Base-by-base conservation (phyloP, 2,888 invertebrate species). In the Diachrysia chrysitis region DNA sequence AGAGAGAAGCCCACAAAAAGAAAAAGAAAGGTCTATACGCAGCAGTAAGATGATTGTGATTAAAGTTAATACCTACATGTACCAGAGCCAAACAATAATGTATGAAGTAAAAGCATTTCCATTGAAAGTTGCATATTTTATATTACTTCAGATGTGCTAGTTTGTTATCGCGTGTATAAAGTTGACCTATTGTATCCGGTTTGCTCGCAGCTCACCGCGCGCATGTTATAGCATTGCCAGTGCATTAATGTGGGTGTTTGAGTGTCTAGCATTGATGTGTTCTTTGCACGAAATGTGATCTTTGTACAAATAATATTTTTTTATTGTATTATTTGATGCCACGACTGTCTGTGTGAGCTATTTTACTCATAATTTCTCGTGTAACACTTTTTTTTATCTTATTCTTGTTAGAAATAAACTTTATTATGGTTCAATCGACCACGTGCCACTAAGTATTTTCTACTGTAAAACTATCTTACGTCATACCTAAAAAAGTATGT, bases 241-340 rank as follows among this genome's bases (percentile, higher is more conserved):
- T 72, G 58, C 63, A 63, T 71, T 63, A 68, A 72, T 74, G 51
- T 58, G 63, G 66, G 69, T 63, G 68, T 68, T 74, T 68, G 72
- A 64, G 51, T 29, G 60, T 54, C 71, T 71, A 62, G 23, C 63
- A 64, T 54, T 56, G 53, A 74, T 29, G 63, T 56, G 76, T 66
- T 64, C 63, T 53, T 48, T 51, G 58, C 16, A 35, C 21, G 32
- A 53, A 19, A 46, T 25, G 48, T 54, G 57, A 51, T 56, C 37
- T 54, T 56, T 29, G 58, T 42, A 42, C 29, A 48, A 57, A 60
- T 63, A 63, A 58, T 68, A 62, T 42, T 48, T 55, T 58, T 46
- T 63, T 59, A 59, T 64, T 37, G 58, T 32, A 67, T 63, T 62
- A 76, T 62, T 68, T 64, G 48, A 51, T 1, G 48, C 48, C 14